These are phyloP conservation scores for Thalassoma bifasciatum DNA, from an alignment of 2,113 vertebrate species.

Conservation along the genomic window DNA sequence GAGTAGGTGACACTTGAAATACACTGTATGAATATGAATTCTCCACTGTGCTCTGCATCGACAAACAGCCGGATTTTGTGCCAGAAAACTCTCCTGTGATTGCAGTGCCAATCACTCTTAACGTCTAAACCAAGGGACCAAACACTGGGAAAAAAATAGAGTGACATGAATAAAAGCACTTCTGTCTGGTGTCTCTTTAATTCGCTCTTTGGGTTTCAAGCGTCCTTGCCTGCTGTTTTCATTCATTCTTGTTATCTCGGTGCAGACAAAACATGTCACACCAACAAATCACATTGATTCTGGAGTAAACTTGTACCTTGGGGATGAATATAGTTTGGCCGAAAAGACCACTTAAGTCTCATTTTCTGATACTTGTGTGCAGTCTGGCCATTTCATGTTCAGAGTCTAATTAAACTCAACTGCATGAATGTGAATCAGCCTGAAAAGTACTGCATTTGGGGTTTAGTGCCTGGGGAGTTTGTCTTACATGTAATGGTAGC, in stretches of 20 bases:
- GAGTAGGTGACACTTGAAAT: slow-evolving; percentile 71
- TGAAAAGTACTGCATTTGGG: not conserved
- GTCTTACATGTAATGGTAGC: not conserved
- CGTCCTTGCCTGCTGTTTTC: slow-evolving; percentile 15
- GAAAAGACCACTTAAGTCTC: not conserved
- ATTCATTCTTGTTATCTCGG: slow-evolving; percentile 49
- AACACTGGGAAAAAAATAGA: slow-evolving; percentile 4
- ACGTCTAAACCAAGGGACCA: slow-evolving; percentile 34
- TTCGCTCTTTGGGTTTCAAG: slow-evolving; percentile 21
- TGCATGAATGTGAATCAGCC: slow-evolving; percentile 7
- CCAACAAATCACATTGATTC: slow-evolving; percentile 18
- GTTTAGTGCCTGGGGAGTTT: not conserved
- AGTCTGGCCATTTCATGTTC: slow-evolving; percentile 1
- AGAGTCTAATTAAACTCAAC: slow-evolving; percentile 33
- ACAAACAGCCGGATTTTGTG: slow-evolving; percentile 58
- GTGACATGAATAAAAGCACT: slow-evolving; percentile 39
- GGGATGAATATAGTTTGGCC: slow-evolving; percentile 8
- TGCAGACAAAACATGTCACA: slow-evolving; percentile 37
- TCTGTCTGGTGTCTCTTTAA: slow-evolving; percentile 36
- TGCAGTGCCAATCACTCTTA: slow-evolving; percentile 64
- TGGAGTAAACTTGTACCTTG: slow-evolving; percentile 16
- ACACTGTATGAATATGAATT: slow-evolving; percentile 70
- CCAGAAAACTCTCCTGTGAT: slow-evolving; percentile 59
- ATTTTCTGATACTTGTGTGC: slow-evolving; percentile 5
- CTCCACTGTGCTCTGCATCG: slow-evolving; percentile 60